A percentile compares a stretch with the other conserved stretches of the same genome.
phyloP scores from a whole-genome alignment of 2,888 invertebrate species.

The Napeogenes sylphis region DNA sequence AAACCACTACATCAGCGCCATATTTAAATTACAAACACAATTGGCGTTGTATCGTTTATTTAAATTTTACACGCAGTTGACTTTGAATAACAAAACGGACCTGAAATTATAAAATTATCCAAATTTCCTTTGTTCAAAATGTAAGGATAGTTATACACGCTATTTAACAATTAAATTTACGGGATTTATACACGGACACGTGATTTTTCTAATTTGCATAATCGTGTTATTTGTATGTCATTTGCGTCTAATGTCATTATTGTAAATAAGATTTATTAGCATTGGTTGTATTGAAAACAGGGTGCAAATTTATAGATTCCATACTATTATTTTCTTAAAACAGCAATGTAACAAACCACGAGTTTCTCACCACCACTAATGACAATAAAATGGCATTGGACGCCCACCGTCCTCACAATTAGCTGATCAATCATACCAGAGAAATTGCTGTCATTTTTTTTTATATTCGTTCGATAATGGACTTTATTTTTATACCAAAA shows the following conservation, averaged over 20 bases:
- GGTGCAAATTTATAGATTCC: no score
- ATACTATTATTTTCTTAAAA: no score
- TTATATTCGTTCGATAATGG: no score
- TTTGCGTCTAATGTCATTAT: neutral
- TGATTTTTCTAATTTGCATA: conserved; percentile 64
- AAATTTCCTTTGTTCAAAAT: conserved; percentile 62
- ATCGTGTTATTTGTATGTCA: conserved; percentile 48
- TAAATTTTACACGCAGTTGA: conserved; percentile 75
- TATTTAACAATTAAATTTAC: conserved; percentile 68
- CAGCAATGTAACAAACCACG: no score
- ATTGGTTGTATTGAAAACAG: conserved; percentile 5
- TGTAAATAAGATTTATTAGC: conserved; percentile 36
- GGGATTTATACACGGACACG: conserved; percentile 62
- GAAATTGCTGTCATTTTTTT: no score
- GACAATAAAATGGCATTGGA: conserved; percentile 45
- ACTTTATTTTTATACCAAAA: neutral
- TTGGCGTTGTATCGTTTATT: conserved; percentile 65
- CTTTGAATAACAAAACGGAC: conserved; percentile 57
- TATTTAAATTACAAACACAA: conserved; percentile 59
- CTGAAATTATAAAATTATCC: conserved; percentile 61
- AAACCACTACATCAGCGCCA: conserved; percentile 63
- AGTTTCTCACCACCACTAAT: conserved; percentile 33
- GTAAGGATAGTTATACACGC: conserved; percentile 60
- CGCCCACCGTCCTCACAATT: conserved; percentile 46
- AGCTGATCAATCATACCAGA: conserved; percentile 53